phyloP scores from a whole-genome alignment of 2,888 invertebrate genomes.

The Incurvaria masculella region DNA sequence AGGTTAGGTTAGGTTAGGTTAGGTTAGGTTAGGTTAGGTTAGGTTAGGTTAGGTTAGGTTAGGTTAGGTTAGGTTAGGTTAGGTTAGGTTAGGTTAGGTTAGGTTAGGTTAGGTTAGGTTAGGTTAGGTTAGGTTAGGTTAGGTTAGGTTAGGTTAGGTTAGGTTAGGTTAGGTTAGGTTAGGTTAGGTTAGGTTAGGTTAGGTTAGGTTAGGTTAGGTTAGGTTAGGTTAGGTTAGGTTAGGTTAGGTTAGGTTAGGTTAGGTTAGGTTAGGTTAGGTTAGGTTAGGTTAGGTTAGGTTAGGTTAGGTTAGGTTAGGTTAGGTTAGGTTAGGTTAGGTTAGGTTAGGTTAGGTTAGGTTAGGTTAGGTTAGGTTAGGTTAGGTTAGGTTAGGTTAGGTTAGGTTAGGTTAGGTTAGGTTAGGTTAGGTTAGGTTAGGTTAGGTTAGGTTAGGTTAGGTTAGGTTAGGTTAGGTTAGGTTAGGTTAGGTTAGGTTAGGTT shows the following conservation, averaged over 20 bases:
- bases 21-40: conserved; percentile 12
- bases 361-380: conserved; percentile 5
- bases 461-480: conserved; percentile 5
- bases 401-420: conserved; percentile 5
- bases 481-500: conserved; percentile 5
- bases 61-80: conserved; percentile 14
- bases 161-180: conserved; percentile 13
- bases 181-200: conserved; percentile 12
- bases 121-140: conserved; percentile 14
- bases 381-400: conserved; percentile 5
- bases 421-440: conserved; percentile 5
- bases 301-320: conserved; percentile 12
- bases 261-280: conserved; percentile 14
- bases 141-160: conserved; percentile 13
- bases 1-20: conserved; percentile 14
- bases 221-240: conserved; percentile 12
- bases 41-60: conserved; percentile 13
- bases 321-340: conserved; percentile 5
- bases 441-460: conserved; percentile 5
- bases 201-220: conserved; percentile 12
- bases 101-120: conserved; percentile 14
- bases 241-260: conserved; percentile 13
- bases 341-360: conserved; percentile 5
- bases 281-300: conserved; percentile 14
- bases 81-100: conserved; percentile 14